phyloP scores from a whole-genome alignment of 2,888 invertebrate species.

The Lepeophtheirus nordmannii region DNA sequence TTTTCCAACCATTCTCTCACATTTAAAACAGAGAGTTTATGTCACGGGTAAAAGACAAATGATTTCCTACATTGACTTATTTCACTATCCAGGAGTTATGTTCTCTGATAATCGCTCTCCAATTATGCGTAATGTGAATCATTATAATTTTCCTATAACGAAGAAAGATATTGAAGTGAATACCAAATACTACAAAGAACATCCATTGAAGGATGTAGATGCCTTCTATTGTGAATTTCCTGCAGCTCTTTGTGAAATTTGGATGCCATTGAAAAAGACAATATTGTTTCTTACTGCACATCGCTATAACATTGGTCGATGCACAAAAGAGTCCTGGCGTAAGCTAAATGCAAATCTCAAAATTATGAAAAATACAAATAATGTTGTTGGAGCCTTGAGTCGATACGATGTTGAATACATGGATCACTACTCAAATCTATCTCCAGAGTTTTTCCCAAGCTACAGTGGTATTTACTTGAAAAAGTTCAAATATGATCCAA shows the following conservation, averaged over 20 bases:
- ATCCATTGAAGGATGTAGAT: background rate
- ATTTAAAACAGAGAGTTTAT: conserved; percentile 1
- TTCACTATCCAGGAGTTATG: too few relatives aligned
- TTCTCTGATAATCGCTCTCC: too few relatives aligned
- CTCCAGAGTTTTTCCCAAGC: background rate
- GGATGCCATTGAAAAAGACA: background rate
- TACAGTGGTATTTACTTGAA: background rate
- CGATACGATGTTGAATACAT: conserved; percentile 11
- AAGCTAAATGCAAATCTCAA: background rate
- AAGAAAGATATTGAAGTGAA: background rate
- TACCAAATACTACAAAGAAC: background rate
- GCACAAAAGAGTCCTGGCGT: background rate
- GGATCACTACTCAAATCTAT: background rate
- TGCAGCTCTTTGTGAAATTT: conserved; percentile 13
- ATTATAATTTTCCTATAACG: too few relatives aligned
- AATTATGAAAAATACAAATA: background rate
- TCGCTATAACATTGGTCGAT: conserved; percentile 14
- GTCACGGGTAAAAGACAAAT: too few relatives aligned
- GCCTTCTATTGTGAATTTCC: conserved; percentile 11
- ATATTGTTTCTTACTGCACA: conserved; percentile 12
- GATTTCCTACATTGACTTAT: too few relatives aligned
- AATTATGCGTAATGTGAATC: too few relatives aligned
- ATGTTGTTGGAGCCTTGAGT: background rate
- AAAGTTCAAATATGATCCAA: background rate
- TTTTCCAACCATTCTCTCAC: background rate